phyloP scores from a whole-genome alignment of 2,888 invertebrate genomes.

The Cryptus armator region DNA sequence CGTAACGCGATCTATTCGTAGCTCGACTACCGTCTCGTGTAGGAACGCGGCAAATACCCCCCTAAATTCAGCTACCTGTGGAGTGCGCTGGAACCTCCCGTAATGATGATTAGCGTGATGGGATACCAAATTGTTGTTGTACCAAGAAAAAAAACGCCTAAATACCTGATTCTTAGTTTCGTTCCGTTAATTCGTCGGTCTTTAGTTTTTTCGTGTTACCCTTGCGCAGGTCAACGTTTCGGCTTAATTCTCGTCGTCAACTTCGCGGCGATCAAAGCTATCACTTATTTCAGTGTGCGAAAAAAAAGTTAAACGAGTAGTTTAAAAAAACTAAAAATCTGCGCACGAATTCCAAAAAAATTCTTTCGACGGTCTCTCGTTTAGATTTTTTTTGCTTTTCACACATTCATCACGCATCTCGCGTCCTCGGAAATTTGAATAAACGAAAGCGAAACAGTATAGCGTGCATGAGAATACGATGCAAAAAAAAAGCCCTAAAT shows the following conservation, averaged over 20 bases:
- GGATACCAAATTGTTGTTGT: slow-evolving; percentile 17
- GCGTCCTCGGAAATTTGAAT: slow-evolving; percentile 40
- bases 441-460: slow-evolving; percentile 11
- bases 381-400: not conserved
- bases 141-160: not conserved
- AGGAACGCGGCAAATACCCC: not conserved
- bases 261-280: not conserved
- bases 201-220: not conserved
- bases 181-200: slow-evolving; percentile 11
- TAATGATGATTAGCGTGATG: not conserved
- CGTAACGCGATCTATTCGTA: not conserved
- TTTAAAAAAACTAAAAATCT: not conserved
- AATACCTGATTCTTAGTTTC: slow-evolving; percentile 11
- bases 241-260: not conserved
- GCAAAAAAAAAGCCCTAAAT: slow-evolving; percentile 27
- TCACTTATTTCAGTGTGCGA: not conserved
- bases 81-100: not conserved
- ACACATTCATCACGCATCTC: slow-evolving; percentile 3
- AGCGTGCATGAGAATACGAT: slow-evolving; percentile 33
- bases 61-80: not conserved
- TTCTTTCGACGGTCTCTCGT: not conserved
- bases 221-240: slow-evolving; percentile 33
- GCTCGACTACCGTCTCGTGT: slow-evolving; percentile 12
- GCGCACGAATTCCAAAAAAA: not conserved
- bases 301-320: slow-evolving; percentile 11